Base-by-base conservation (phyloP, 1,140 invertebrate species). In the Papilio machaon region DNA sequence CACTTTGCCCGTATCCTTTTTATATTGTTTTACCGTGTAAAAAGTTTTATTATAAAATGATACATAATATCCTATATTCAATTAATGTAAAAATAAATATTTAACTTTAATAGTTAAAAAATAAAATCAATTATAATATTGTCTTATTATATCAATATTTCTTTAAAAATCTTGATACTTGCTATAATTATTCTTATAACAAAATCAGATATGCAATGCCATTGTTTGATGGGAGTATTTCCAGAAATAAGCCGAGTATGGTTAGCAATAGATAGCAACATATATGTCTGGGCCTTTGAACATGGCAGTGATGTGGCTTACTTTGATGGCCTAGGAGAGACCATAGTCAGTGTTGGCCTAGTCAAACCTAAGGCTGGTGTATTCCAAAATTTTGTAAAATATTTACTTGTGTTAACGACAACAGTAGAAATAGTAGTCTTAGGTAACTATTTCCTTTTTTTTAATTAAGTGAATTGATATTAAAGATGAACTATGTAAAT, bases 241-340 rank as follows among this genome's bases (percentile, higher is more conserved):
- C 97, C 98, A 80, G 98, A 99, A 91, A 99, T 99, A 85, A 97
- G 97, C 43, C 96, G 99, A 90, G 99, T 99, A 0, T 99, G 99
- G 99, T 93, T 99, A 23, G 98, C 98, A 38, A 98, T 99, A 88
- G 99, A 99, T 90, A 99, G 98, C 89, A 98, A 99, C 95, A 98
- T 99, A 85, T 99, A 99, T 95, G 96, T 99, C 2, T 99, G 98
- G 98, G 97, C 97, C 64, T 99, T 98, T 95, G 98, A 98, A 94
- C 97, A 98, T 91, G 97, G 97, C 46, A 96, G 96, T 83, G 98
- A 99, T 96, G 96, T 99, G 15, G 98, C 98, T 8, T 99, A 98
- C 94, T 99, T 98, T 95, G 98, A 99, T 96, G 98, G 98, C 0
- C 95, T 99, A 1, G 97, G 96, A 89, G 98, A 99, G 90, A 97